Conservation (phyloP, 2,888 invertebrate genomes). For the Lutraria lutraria region DNA sequence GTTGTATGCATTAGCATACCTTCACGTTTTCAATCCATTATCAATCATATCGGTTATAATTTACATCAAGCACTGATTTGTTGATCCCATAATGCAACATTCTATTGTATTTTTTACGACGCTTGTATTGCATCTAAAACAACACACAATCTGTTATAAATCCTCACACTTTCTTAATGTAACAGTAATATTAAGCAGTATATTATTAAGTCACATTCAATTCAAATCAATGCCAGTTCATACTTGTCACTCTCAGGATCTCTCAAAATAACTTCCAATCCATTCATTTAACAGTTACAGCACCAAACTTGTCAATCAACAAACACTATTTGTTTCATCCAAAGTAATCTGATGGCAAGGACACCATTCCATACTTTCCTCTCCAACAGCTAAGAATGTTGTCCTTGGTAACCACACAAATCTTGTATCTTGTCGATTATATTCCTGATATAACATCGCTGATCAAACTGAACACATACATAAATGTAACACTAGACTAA, state of each 20-base stretch:
- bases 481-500: slow-evolving; percentile 29
- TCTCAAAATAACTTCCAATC: too few species aligned
- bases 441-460: slow-evolving; percentile 15
- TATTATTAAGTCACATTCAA: too few species aligned
- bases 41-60: background rate
- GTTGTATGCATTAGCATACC: background rate
- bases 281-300: too few species aligned
- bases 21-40: background rate
- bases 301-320: too few species aligned
- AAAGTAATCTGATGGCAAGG: background rate
- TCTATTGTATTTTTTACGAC: background rate
- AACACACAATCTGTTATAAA: background rate
- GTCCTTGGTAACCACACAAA: background rate
- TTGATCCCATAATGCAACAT: background rate
- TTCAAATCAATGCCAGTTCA: too few species aligned
- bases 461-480: background rate
- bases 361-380: background rate
- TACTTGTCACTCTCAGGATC: too few species aligned
- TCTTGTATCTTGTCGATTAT: background rate
- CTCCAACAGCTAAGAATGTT: background rate
- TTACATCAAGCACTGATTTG: background rate
- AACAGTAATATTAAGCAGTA: too few species aligned
- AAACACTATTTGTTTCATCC: too few species aligned
- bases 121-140: background rate
- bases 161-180: background rate